Evolutionary conservation across 1,140 invertebrate genomes (phyloP).

Genomic region (Ooceraea biroi): DNA sequence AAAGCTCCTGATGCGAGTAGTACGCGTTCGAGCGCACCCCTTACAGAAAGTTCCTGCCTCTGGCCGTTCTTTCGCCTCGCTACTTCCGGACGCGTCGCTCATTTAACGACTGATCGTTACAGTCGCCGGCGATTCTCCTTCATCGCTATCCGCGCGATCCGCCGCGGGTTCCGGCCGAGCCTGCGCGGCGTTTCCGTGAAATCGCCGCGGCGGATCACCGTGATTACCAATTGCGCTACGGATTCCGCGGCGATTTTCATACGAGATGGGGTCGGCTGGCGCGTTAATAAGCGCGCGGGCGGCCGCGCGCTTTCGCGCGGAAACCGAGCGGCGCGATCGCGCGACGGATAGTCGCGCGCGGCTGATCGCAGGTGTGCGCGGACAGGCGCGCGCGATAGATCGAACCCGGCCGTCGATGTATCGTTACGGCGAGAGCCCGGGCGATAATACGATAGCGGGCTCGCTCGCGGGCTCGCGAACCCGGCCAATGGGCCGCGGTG

Average conservation of each 20-base stretch:
- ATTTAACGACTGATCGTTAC: background rate
- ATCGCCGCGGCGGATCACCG: constrained; percentile 27
- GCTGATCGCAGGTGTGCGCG: constrained; percentile 50
- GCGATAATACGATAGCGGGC: constrained; percentile 77
- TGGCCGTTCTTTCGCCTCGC: background rate
- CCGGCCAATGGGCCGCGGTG: constrained; percentile 84
- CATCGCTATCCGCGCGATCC: constrained; percentile 10
- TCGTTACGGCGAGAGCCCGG: constrained; percentile 64
- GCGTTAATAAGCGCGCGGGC: constrained; percentile 33
- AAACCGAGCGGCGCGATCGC: constrained; percentile 10
- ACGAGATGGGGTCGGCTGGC: background rate
- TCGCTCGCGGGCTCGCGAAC: constrained; percentile 73
- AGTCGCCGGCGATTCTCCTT: constrained; percentile 8
- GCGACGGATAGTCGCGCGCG: constrained; percentile 49
- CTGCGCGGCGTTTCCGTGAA: constrained; percentile 23
- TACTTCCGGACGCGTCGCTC: background rate
- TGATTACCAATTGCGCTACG: constrained; percentile 55
- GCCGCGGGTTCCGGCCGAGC: background rate
- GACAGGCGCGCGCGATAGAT: constrained; percentile 41
- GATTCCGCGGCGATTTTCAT: constrained; percentile 43
- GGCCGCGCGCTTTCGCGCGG: constrained; percentile 41
- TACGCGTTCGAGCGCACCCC: background rate
- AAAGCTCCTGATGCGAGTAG: background rate
- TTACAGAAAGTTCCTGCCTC: no score
- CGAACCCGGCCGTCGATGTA: constrained; percentile 54